Base-by-base conservation (phyloP, 1,140 invertebrate genomes). In the Euborellia annulipes region DNA sequence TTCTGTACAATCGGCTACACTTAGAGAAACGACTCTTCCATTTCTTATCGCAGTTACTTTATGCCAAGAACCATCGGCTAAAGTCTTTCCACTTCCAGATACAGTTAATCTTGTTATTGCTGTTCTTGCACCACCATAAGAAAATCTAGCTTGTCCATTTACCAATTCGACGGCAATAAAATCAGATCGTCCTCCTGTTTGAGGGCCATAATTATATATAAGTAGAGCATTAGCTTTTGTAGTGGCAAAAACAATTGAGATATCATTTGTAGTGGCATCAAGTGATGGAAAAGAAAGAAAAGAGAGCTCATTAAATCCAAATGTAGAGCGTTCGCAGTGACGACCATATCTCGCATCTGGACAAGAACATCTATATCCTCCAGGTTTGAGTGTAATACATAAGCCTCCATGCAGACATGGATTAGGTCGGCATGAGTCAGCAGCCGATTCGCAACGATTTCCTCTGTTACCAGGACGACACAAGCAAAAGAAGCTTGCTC, bases 161-260 rank as follows among this genome's bases (percentile, higher is more conserved):
- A 91, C 68, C 41, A 96, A 59, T 64, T 96, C 88, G 34, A 96
- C 70, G 0, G 90, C 87, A 21, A 96, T 74, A 58, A 94, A 95
- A 59, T 94, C 89, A 0, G 87, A 91, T 52, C 88, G 66, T 2
- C 88, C 88, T 20, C 86, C 84, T 36, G 75, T 83, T 57, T 85
- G 84, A 0, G 75, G 65, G 1, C 88, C 89, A 55, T 84, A 93
- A 53, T 93, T 94, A 62, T 94, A 95, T 0, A 92, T 67, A 0
- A 96, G 62, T 4, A 96, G 65, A 1, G 86, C 78, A 60, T 92
- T 78, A 0, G 75, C 71, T 61, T 90, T 90, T 0, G 81, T 86
- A 0, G 90, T 95, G 9, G 90, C 83, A 62, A 95, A 93, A 17
- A 85, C 78, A 20, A 94, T 78, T 0, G 86, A 83, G 41, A 93